phyloP scores from a whole-genome alignment of 23 tunicate genomes.

The Pegea sp. region DNA sequence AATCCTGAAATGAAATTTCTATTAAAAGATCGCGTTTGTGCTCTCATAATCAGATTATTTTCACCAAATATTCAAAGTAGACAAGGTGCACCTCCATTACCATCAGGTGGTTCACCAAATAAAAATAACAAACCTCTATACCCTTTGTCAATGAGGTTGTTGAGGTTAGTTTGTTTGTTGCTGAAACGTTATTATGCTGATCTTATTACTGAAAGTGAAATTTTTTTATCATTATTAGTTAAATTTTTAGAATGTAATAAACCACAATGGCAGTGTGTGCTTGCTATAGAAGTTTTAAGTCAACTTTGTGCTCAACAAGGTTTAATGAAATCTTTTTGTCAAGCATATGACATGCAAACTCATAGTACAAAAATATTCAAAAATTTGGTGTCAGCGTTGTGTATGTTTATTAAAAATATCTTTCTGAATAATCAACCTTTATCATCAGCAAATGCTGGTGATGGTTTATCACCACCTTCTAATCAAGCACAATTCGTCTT shows the following conservation, averaged over 20 bases:
- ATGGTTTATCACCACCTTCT: not conserved
- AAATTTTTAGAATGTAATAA: slow-evolving; percentile 82
- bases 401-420: slow-evolving; percentile 43
- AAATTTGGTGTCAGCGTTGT: slow-evolving; percentile 49
- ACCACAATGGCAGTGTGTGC: slow-evolving; percentile 78
- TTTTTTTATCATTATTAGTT: slow-evolving; percentile 60
- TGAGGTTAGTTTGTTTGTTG: slow-evolving; percentile 62
- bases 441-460: not conserved
- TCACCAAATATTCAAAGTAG: slow-evolving; percentile 91
- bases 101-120: slow-evolving; percentile 18
- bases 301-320: slow-evolving; percentile 77
- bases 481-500: not conserved
- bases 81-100: slow-evolving; percentile 85
- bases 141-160: slow-evolving; percentile 62
- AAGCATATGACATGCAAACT: slow-evolving; percentile 69
- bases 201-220: slow-evolving; percentile 91
- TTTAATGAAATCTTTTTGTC: slow-evolving; percentile 42
- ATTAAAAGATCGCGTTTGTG: slow-evolving; percentile 86
- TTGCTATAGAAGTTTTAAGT: slow-evolving; percentile 75
- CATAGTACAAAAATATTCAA: slow-evolving; percentile 39
- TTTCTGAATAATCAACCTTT: slow-evolving; percentile 6
- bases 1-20: slow-evolving; percentile 81
- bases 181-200: slow-evolving; percentile 45
- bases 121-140: slow-evolving; percentile 66
- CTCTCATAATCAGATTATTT: slow-evolving; percentile 62